Percentiles rank a stretch among this genome's conserved stretches.
Conservation (phyloP, 2,797 vertebrate species). For the Gymnopithys bicolor region DNA sequence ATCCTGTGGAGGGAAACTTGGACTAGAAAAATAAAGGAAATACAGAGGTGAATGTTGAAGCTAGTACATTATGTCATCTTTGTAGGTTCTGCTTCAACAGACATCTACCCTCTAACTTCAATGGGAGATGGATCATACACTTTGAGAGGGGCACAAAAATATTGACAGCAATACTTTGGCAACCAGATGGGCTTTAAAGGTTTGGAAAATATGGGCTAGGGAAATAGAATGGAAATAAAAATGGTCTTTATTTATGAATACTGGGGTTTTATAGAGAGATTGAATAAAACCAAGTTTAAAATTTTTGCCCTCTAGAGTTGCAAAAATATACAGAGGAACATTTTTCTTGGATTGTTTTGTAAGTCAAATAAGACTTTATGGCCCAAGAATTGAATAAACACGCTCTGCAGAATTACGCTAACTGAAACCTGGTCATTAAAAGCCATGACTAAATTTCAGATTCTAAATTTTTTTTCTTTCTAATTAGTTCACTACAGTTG, state of each 20-base stretch:
- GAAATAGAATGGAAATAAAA: constrained; percentile 59
- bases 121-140: background rate
- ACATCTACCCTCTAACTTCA: background rate
- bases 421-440: constrained; percentile 56
- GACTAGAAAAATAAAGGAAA: background rate
- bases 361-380: constrained; percentile 63
- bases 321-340: constrained; percentile 63
- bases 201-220: constrained; percentile 33
- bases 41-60: background rate
- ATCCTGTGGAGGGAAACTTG: background rate
- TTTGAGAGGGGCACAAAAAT: background rate
- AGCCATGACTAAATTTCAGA: constrained; percentile 34
- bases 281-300: constrained; percentile 36
- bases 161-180: background rate
- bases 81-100: background rate
- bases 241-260: constrained; percentile 39
- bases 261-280: constrained; percentile 34
- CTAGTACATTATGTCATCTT: background rate
- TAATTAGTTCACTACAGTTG: constrained; percentile 51
- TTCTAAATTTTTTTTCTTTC: background rate
- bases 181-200: constrained; percentile 40
- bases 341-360: constrained; percentile 67
- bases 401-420: constrained; percentile 6
- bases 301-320: constrained; percentile 44
- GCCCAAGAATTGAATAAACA: constrained; percentile 57